Base-by-base conservation (phyloP, 2,888 invertebrate genomes). In the Lycophotia porphyrea region DNA sequence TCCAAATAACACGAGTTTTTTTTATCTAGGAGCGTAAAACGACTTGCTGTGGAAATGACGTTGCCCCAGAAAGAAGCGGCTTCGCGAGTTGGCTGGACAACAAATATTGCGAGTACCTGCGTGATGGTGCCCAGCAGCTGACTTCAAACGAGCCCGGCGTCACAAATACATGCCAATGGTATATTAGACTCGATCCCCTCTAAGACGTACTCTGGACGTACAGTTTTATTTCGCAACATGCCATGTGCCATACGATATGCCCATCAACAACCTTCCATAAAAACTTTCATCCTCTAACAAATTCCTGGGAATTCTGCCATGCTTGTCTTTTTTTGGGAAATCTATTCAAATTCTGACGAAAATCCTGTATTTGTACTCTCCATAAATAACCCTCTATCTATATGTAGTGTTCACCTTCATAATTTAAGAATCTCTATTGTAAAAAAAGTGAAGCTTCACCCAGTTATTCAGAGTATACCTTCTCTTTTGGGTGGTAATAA, bases 51-150 rank as follows among this genome's bases (percentile, higher is more conserved):
- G 88, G 67, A 74, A 66, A 52, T 18, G 76, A 76, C 5, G 74
- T 80, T 15, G 77, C 82, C 31, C 84, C 80, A 0, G 89, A 92
- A 13, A 76, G 91, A 68, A 81, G 83, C 24, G 91, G 89, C 5
- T 96, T 96, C 71, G 95, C 95, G 0, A 76, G 76, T n/a, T 96
- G 96, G 96, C 88, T 96, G 64, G 95, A 96, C 84, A 70, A 82
- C 42, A 96, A 95, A 87, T 96, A 95, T 71, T 87, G 90, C 3
- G 91, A 95, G 84, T 96, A 91, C 64, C 77, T 94, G 11, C 85
- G 85, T 31, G 91, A 92, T 15, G 65, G 31, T 44, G 61, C 39
- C 2, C 71, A 67, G 36, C 67, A 72, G 31, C 36, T 42, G 52
- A 52, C 52, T 52, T 52, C n/a, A 27, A 21, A 36, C 36, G 39